Conservation (phyloP, 2,113 vertebrate species). For the Gambusia affinis region DNA sequence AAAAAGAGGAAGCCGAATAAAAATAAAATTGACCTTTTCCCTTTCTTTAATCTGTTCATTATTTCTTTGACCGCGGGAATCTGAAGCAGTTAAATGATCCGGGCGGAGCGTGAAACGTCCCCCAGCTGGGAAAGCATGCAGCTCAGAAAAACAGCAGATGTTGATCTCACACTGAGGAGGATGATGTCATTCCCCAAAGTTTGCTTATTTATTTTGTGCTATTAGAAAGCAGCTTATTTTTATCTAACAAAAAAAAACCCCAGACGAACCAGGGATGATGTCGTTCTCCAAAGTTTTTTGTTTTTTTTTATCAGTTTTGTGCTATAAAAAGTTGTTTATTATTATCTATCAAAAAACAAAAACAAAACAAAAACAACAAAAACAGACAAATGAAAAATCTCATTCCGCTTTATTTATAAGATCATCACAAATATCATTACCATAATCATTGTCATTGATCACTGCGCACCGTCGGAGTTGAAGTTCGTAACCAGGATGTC, state of each 20-base stretch:
- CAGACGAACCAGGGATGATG: neutral
- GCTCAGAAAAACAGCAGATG: conserved; percentile 12
- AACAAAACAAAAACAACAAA: neutral
- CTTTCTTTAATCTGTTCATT: neutral
- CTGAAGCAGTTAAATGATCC: neutral
- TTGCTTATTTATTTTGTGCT: neutral
- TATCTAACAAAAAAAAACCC: conserved; percentile 53
- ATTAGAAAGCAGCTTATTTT: conserved; percentile 57
- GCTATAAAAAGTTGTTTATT: conserved; percentile 50
- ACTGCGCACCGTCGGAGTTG: conserved; percentile 68
- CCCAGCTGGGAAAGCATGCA: neutral
- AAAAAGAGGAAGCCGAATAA: neutral
- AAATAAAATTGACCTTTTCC: neutral
- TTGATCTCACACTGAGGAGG: neutral
- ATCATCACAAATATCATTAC: conserved; percentile 82
- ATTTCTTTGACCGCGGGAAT: neutral
- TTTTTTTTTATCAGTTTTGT: neutral
- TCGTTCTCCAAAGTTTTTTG: neutral
- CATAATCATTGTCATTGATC: conserved; percentile 77
- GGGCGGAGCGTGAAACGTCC: neutral
- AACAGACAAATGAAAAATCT: conserved; percentile 64
- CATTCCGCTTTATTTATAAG: conserved; percentile 78
- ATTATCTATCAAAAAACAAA: conserved; percentile 61
- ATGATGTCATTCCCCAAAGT: conserved; percentile 11
- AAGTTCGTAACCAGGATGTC: conserved; percentile 73